Base-by-base conservation (phyloP, 2,888 invertebrate genomes). In the Callimorpha dominula region DNA sequence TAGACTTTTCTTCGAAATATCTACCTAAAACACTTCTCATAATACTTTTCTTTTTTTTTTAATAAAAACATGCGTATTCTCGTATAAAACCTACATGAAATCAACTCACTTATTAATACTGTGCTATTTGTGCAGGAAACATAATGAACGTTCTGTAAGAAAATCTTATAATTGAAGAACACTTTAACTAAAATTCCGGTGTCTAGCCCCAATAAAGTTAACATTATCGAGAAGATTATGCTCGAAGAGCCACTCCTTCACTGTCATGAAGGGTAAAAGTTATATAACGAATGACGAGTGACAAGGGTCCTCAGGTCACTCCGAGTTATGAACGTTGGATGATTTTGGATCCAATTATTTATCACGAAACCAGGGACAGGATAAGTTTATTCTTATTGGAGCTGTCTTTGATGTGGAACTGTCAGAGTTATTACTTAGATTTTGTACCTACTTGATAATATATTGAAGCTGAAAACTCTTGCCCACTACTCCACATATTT, bases 231-330 rank as follows among this genome's bases (percentile, higher is more conserved):
- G 50, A 12, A 63, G 63, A 68, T 71, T 71, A 54, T 31, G 49
- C 57, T 64, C 14, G 20, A 46, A 67, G 72, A 72, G 65, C 52
- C 50, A 72, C 66, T 63, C 40, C n/a, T n/a, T 42, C 12, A 15
- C 15, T n/a, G 9, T 57, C 40, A 63, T 65, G 40, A 43, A 66
- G 40, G 52, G 71, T 71, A 60, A 76, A 80, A 78, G 62, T 78
- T 82, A 69, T 80, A 57, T 78, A 68, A 82, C 69, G 54, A 74
- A 65, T 76, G 78, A 66, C 72, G 67, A 75, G 82, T 78, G 74
- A 72, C 14, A 49, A 73, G 60, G 64, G 57, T 43, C 20, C n/a
- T 42, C 52, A 65, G 64, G 68, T 65, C 72, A 49, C 31, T 64
- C 57, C n/a, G 57, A 64, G 42, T 50, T 50, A 40, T 65, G 31